phyloP scores from a whole-genome alignment of 2,888 invertebrate genomes.

The Argyresthia albistria region DNA sequence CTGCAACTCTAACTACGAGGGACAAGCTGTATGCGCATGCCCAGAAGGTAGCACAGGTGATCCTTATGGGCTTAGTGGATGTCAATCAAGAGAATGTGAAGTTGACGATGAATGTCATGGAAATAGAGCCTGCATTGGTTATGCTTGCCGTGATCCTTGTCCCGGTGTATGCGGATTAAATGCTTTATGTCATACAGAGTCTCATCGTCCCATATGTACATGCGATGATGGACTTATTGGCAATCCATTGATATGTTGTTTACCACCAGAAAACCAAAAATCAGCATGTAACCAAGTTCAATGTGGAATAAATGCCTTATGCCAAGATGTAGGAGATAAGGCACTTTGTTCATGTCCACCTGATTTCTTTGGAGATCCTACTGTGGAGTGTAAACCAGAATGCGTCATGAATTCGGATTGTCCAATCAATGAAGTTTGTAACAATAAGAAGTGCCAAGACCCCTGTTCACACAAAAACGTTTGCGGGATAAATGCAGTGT shows the following conservation, averaged over 20 bases:
- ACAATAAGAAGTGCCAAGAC: conserved; percentile 81
- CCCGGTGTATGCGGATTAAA: conserved; percentile 85
- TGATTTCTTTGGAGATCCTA: conserved; percentile 85
- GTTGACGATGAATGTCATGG: conserved; percentile 83
- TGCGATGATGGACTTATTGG: conserved; percentile 82
- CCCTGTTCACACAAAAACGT: conserved; percentile 79
- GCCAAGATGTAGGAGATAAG: conserved; percentile 77
- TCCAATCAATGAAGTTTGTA: conserved; percentile 79
- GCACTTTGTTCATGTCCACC: conserved; percentile 85
- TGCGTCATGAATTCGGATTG: conserved; percentile 90
- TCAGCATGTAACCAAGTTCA: conserved; percentile 80
- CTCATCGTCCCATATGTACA: conserved; percentile 85
- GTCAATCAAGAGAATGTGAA: conserved; percentile 85
- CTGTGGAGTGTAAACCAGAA: conserved; percentile 82
- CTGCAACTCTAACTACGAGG: conserved; percentile 78
- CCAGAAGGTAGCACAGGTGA: conserved; percentile 83
- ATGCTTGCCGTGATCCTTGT: conserved; percentile 86
- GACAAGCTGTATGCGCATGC: conserved; percentile 81
- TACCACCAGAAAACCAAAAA: conserved; percentile 68
- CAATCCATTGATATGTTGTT: conserved; percentile 84
- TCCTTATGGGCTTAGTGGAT: conserved; percentile 79
- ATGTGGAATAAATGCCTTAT: conserved; percentile 86
- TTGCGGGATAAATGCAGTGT: conserved; percentile 87
- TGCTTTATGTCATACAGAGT: conserved; percentile 81
- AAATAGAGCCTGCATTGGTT: conserved; percentile 83